These are phyloP conservation scores for Cheirogaleus major DNA, from an alignment of 2,797 vertebrate species.

Conservation along the genomic window DNA sequence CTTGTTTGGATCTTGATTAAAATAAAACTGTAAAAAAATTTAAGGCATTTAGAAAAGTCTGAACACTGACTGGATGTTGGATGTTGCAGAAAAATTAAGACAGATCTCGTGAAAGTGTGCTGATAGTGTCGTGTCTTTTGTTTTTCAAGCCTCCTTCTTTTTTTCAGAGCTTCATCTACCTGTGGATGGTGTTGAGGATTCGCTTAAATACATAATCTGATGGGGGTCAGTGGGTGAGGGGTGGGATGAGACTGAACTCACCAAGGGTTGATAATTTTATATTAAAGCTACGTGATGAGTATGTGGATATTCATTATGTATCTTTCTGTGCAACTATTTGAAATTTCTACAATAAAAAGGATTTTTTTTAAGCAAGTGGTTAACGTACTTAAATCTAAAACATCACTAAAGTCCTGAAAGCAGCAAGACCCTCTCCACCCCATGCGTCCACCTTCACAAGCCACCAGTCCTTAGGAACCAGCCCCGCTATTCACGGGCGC, in stretches of 20 bases:
- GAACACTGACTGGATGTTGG: background rate
- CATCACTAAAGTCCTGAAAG: background rate
- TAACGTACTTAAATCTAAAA: slow-evolving; percentile 51
- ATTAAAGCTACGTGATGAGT: background rate
- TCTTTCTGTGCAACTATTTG: background rate
- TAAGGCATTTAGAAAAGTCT: background rate
- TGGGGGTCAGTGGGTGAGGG: fast-evolving
- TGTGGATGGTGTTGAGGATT: too few relatives aligned
- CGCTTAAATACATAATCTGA: background rate
- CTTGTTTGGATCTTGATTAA: background rate
- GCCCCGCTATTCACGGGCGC: background rate
- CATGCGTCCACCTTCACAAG: background rate
- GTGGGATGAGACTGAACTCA: background rate
- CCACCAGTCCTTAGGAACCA: background rate
- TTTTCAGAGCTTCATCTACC: background rate
- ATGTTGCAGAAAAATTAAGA: background rate
- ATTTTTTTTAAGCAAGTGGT: background rate
- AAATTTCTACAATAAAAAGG: background rate
- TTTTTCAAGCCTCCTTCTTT: background rate
- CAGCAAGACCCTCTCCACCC: fast-evolving
- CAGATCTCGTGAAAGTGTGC: background rate
- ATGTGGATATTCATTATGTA: too few relatives aligned
- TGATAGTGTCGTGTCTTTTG: background rate
- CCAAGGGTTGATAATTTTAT: background rate
- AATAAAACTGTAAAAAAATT: background rate